Conservation (phyloP, 2,888 invertebrate genomes). For the Phasia obesa region DNA sequence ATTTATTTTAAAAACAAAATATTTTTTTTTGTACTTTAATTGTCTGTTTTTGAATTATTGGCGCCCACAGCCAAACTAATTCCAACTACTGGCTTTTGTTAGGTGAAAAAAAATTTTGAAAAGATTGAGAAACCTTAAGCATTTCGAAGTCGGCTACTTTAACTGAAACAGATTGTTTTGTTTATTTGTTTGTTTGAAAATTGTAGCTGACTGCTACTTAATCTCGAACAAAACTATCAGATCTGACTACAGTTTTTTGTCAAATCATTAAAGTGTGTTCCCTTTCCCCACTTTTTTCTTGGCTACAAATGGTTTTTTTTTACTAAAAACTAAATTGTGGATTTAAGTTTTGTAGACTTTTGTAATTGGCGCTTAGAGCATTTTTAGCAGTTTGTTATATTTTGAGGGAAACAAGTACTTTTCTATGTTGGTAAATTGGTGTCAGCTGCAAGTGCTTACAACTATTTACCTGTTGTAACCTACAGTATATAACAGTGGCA, state of each 20-base stretch:
- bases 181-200: conserved; percentile 4
- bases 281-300: not conserved
- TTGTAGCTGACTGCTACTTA: not conserved
- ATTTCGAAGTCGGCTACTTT: conserved; percentile 44
- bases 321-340: conserved; percentile 38
- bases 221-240: conserved; percentile 37
- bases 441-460: conserved; percentile 43
- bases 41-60: conserved; percentile 75
- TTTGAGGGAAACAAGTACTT: conserved; percentile 39
- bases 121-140: conserved; percentile 13
- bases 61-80: conserved; percentile 75
- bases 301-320: conserved; percentile 44
- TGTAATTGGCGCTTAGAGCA: conserved; percentile 78
- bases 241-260: conserved; percentile 24
- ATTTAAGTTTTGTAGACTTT: conserved; percentile 62
- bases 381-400: conserved; percentile 37
- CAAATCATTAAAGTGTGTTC: conserved; percentile 7
- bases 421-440: conserved; percentile 20
- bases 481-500: not conserved
- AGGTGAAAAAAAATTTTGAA: conserved; percentile 27
- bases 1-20: too few species aligned
- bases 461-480: conserved; percentile 41
- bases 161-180: conserved; percentile 9
- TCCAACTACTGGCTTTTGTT: conserved; percentile 43
- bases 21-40: conserved; percentile 73